Base-by-base conservation (phyloP, 2,797 vertebrate species). In the Anisognathus igniventris region DNA sequence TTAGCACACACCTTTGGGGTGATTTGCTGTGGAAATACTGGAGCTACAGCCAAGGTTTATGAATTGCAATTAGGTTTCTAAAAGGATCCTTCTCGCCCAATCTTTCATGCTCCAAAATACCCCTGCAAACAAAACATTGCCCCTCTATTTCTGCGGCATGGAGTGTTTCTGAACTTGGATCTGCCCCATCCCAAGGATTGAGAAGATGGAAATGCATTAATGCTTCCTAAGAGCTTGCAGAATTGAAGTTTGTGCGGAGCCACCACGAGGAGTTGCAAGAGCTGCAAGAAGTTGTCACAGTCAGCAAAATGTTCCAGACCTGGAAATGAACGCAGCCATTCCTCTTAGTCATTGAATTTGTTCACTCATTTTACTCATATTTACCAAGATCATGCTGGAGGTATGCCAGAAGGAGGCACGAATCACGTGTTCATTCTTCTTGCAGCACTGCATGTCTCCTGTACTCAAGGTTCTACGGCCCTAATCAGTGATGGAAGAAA, bases 371-470 rank as follows among this genome's bases (percentile, higher is more conserved):
- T 90, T 44, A 16, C 33, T 48, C 88, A 44, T 44, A 37, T 72
- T 86, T 86, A 48, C 23, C 31, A 35, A 60, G 45, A 22, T 24
- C 6, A 3, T 30, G 23, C 56, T 78, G 64, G 31, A 76, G 24
- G 20, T 57, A 10, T 4, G 0, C 44, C 68, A 54, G 48, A 70
- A 62, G 50, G 42, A 82, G 67, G 14, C 14, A 35, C 30, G 12
- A 82, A 53, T 48, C 24, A 37, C 1, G 0, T 1, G 57, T 37
- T 33, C 7, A 0, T 75, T 79, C 37, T 77, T 56, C 45, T 58
- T 53, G 31, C 21, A 60, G 5, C 0, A 0, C 35, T 53, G 8
- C 19, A 22, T 42, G 12, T 39, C 62, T 72, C 68, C 62, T 37
- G 17, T 37, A 9, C 8, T 60, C 37, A 39, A 10, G 54, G n/a